phyloP scores from a whole-genome alignment of 2,113 vertebrate species.

The Eonycteris spelaea region DNA sequence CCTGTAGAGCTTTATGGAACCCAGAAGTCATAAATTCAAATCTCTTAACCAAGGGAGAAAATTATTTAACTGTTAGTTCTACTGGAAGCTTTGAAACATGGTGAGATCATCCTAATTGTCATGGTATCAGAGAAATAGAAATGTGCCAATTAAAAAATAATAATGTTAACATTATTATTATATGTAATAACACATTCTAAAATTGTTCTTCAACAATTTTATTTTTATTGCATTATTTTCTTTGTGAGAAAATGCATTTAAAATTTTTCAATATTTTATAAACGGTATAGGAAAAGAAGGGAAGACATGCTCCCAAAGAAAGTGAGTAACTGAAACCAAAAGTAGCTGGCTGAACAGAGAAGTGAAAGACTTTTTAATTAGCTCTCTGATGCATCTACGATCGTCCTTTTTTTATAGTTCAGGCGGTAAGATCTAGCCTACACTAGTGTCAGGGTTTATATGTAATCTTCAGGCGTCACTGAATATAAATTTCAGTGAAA shows the following conservation, averaged over 20 bases:
- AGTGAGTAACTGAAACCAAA: not conserved
- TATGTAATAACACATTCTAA: too few relatives aligned
- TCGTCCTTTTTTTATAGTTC: not conserved
- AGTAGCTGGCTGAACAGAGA: not conserved
- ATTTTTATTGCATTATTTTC: constrained; percentile 40
- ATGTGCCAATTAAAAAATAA: constrained; percentile 37
- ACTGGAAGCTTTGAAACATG: not conserved
- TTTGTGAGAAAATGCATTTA: not conserved
- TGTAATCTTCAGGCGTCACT: constrained; percentile 63
- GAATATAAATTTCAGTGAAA: constrained; percentile 67
- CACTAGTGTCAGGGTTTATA: constrained; percentile 18
- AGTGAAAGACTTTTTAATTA: constrained; percentile 51
- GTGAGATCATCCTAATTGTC: not conserved
- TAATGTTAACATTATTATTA: not conserved
- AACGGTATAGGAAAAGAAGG: constrained; percentile 5
- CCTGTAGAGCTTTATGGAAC: not conserved
- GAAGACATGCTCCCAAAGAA: not conserved
- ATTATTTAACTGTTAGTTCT: not conserved
- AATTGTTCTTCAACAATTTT: not conserved
- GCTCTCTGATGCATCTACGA: not conserved
- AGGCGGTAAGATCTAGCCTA: constrained; percentile 31
- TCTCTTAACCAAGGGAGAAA: constrained; percentile 15
- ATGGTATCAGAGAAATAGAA: constrained; percentile 21
- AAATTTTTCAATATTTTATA: constrained; percentile 23
- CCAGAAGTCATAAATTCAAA: not conserved